A percentile compares a stretch with the other conserved stretches of the same genome.
These are phyloP conservation scores for Saxicola maurus DNA, from an alignment of 2,797 vertebrate species.

Conservation along the genomic window DNA sequence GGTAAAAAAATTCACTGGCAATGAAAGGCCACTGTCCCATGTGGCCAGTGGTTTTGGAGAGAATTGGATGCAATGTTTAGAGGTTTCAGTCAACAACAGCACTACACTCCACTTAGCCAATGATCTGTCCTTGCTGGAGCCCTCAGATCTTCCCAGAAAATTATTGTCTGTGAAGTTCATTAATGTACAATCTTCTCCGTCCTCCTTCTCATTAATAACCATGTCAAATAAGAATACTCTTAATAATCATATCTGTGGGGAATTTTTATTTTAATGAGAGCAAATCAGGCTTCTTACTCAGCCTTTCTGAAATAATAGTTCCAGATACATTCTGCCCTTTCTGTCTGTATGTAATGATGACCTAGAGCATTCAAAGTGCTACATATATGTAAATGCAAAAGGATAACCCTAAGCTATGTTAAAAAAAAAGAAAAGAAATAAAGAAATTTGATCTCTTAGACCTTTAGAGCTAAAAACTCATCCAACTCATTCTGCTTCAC, in stretches of 20 bases:
- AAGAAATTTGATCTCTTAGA: not conserved
- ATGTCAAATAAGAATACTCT: conserved; percentile 5
- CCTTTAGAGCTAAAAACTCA: not conserved
- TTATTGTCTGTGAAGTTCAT: conserved; percentile 11
- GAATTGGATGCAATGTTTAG: not conserved
- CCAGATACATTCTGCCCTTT: not conserved
- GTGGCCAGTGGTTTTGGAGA: not conserved
- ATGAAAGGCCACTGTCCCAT: fast-evolving
- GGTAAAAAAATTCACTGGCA: not conserved
- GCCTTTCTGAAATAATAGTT: not conserved
- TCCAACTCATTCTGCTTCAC: not conserved
- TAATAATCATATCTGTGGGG: conserved; percentile 4
- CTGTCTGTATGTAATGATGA: not conserved
- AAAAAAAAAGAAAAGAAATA: not conserved
- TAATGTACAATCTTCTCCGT: not conserved
- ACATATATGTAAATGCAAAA: not conserved
- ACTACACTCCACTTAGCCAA: not conserved
- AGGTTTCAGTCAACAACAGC: not conserved
- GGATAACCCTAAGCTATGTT: not conserved
- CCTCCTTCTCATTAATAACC: conserved; percentile 41
- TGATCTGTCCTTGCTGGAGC: not conserved
- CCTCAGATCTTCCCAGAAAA: not conserved
- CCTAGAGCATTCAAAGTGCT: not conserved
- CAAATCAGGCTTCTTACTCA: not conserved
- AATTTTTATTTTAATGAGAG: conserved; percentile 39